Base-by-base conservation (phyloP, 2,797 vertebrate genomes). In the Spinus olivaceus region DNA sequence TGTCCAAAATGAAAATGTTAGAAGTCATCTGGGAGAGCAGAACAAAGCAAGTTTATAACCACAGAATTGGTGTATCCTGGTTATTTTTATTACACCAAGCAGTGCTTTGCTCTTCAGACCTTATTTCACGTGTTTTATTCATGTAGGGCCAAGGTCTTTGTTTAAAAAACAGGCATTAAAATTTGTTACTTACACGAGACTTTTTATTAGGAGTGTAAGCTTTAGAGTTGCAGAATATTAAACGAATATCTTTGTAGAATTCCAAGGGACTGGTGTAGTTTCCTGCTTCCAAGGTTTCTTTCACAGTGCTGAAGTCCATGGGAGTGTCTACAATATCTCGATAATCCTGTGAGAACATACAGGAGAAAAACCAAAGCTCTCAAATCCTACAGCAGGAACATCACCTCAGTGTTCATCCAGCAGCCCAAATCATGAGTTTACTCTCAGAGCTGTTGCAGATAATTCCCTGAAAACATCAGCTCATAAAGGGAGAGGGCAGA, bases 141-240 rank as follows among this genome's bases (percentile, higher is more conserved):
- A 27, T 2, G 12, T 7, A 69, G n/a, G 57, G 60, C 49, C 60
- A 37, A 50, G 24, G 30, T 37, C 35, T 79, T 39, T 59, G 46
- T 30, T 37, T 86, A 69, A 70, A 76, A 72, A 76, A 8, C 23
- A 49, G 13, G 15, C 18, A 69, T 49, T 49, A 41, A 51, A 46
- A 70, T 77, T 3, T 60, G 41, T 90, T 64, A 76, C 98, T 98
- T 97, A 99, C 99, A 98, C 99, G 98, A 67, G 99, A 99, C 87
- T 99, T 99, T 97, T 99, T 99, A 98, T 99, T 99, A 14, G 99
- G 99, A 54, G 99, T 99, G 98, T 99, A 99, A 59, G 99, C 99
- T 98, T 98, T 99, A 77, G 99, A 99, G 97, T 99, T 99, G 98
- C 98, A 99, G 97, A 99, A 99, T 97, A 99, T 99, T 91, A 99